phyloP scores from a whole-genome alignment of 2,797 vertebrate genomes.

The Arrhamphus sclerolepis region DNA sequence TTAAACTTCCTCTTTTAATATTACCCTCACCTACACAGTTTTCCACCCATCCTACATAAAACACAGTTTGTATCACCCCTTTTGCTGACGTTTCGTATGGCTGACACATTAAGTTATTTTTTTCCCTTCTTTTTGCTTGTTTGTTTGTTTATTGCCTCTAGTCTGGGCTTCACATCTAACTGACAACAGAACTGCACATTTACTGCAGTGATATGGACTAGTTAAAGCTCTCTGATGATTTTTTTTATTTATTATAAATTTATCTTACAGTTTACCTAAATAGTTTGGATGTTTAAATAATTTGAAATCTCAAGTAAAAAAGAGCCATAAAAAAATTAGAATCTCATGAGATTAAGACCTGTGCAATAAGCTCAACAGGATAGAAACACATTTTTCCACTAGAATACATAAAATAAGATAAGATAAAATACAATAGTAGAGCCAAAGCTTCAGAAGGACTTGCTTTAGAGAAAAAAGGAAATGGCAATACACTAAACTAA shows the following conservation, averaged over 20 bases:
- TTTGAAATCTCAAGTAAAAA: not conserved
- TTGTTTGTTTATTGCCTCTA: not conserved
- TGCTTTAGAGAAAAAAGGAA: too few species aligned
- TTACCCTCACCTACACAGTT: constrained; percentile 5
- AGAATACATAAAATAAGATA: not conserved
- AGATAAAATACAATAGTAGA: too few species aligned
- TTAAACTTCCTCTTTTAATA: constrained; percentile 58
- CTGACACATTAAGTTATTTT: too few species aligned
- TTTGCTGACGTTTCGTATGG: too few species aligned
- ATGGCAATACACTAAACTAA: too few species aligned
- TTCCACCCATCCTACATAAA: constrained; percentile 8
- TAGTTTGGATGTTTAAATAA: not conserved
- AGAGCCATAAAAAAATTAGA: not conserved
- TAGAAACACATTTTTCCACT: not conserved
- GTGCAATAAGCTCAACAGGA: not conserved
- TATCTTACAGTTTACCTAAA: not conserved
- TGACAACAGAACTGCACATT: too few species aligned
- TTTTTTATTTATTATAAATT: not conserved
- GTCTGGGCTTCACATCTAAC: not conserved
- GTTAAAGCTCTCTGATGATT: not conserved
- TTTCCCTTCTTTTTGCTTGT: too few species aligned
- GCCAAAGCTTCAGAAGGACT: too few species aligned
- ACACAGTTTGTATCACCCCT: not conserved
- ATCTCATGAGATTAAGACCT: not conserved
- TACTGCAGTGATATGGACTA: too few species aligned